phyloP scores from a whole-genome alignment of 2,113 vertebrate species.

The Eretmochelys imbricata region DNA sequence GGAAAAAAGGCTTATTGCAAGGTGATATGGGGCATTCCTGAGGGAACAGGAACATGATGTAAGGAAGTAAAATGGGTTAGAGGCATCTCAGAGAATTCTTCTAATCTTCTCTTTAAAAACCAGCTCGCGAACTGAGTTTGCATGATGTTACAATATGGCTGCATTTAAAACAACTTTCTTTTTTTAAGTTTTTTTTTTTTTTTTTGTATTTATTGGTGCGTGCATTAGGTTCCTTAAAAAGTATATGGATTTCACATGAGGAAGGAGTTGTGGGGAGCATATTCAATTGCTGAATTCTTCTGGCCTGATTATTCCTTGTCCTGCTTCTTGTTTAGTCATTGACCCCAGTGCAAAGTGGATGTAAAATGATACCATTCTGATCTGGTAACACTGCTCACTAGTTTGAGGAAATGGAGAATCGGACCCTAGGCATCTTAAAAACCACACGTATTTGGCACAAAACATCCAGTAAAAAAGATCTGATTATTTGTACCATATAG shows the following conservation, averaged over 20 bases:
- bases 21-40: not conserved
- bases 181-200: not conserved
- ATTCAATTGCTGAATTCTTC: not conserved
- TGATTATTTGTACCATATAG: not conserved
- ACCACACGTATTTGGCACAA: not conserved
- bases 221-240: not conserved
- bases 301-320: not conserved
- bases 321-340: not conserved
- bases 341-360: not conserved
- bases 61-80: not conserved
- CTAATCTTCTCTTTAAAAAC: not conserved
- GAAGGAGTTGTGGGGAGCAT: not conserved
- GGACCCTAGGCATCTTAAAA: not conserved
- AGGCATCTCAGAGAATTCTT: not conserved
- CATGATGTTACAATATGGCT: not conserved
- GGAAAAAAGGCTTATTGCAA: constrained; percentile 35
- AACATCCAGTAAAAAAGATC: not conserved
- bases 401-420: not conserved
- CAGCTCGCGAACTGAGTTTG: not conserved
- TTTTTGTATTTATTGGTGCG: not conserved
- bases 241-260: not conserved
- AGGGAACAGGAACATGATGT: not conserved
- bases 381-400: not conserved
- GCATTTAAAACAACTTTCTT: not conserved
- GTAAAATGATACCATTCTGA: not conserved